Conservation (phyloP, 2,888 invertebrate species). For the Meta bourneti region DNA sequence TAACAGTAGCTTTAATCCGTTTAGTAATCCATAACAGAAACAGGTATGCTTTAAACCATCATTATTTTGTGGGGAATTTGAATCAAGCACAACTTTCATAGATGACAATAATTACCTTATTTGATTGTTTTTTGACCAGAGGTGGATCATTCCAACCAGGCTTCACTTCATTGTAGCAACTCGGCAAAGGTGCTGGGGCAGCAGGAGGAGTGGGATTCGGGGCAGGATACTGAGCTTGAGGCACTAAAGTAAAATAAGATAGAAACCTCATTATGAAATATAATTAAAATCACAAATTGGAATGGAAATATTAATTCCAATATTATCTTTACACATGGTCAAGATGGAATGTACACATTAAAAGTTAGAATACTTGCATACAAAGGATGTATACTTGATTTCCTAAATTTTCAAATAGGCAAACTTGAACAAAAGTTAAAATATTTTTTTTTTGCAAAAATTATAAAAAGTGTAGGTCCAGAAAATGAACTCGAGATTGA, state of each 20-base stretch:
- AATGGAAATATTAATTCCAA: not conserved
- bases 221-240: constrained; percentile 8
- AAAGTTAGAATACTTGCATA: too few species aligned
- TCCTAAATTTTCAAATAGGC: not conserved
- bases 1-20: too few species aligned
- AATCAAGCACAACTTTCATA: too few species aligned
- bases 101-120: constrained; percentile 37
- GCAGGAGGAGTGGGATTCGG: constrained; percentile 17
- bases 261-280: not conserved
- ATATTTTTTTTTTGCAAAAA: not conserved
- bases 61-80: too few species aligned
- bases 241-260: constrained; percentile 2
- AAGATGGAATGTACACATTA: too few species aligned
- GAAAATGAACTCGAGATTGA: too few species aligned
- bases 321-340: too few species aligned
- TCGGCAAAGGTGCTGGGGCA: constrained; percentile 26
- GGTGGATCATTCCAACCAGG: constrained; percentile 81
- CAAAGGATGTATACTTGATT: too few species aligned
- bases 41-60: too few species aligned
- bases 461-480: too few species aligned
- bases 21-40: too few species aligned
- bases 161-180: constrained; percentile 67
- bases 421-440: not conserved
- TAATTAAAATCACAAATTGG: not conserved
- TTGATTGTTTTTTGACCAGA: constrained; percentile 76